A percentile compares a stretch with the other conserved stretches of the same genome.
Conservation (phyloP, 2,797 vertebrate species). For the Sebastes ruberrimus region DNA sequence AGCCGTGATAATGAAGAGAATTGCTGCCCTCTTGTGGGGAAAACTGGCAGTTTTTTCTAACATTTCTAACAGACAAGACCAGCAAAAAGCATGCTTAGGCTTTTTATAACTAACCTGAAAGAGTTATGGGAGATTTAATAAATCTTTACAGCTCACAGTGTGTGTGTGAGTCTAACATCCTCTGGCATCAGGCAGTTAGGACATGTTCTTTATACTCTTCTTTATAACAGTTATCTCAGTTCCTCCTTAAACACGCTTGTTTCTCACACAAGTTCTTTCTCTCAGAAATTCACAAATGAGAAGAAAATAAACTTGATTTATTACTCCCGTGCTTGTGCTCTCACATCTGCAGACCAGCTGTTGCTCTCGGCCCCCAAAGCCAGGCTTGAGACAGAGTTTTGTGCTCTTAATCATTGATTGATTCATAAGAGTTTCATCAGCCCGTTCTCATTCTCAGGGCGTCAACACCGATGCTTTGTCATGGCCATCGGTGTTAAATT, state of each 20-base stretch:
- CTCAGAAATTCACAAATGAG: neutral
- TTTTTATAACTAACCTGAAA: neutral
- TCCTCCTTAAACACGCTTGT: neutral
- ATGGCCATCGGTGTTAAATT: too few relatives aligned
- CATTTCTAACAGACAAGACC: neutral
- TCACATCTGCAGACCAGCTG: too few relatives aligned
- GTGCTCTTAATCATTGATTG: too few relatives aligned
- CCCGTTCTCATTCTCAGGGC: too few relatives aligned
- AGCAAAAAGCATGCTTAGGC: neutral
- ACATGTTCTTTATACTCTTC: neutral
- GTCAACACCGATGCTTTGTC: too few relatives aligned
- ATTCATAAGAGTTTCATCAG: too few relatives aligned
- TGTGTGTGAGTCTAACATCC: neutral
- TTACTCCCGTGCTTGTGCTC: too few relatives aligned
- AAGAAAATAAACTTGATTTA: neutral
- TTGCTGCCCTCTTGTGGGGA: neutral
- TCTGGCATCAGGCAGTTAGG: neutral
- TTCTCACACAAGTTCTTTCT: neutral
- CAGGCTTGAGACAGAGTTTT: too few relatives aligned
- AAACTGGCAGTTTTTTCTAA: neutral
- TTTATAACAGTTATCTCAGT: neutral
- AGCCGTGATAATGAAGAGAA: neutral
- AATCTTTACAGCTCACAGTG: neutral
- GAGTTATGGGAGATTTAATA: neutral
- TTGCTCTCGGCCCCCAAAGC: too few relatives aligned